Base-by-base conservation (phyloP, 1,140 invertebrate species). In the Drosophila tristis region DNA sequence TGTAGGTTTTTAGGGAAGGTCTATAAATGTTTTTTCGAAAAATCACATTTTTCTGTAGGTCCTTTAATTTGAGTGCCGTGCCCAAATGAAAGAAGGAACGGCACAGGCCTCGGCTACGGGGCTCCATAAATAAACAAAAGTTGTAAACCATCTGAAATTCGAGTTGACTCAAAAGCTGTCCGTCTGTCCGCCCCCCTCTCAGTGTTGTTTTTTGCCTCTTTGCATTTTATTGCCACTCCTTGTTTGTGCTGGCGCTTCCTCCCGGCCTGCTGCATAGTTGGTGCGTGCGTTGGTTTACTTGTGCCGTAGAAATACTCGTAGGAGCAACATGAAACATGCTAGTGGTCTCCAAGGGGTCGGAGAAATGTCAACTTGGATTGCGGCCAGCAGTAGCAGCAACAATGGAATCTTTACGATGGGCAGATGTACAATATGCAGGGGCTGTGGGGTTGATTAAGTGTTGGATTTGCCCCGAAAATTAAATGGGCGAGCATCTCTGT, bases 71-170 rank as follows among this genome's bases (percentile, higher is more conserved):
- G 63, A 76, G 73, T 76, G 63, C 44, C 43, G 50, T 43, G 35
- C 50, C 44, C 23, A 26, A 51, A 47, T 39, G 57, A 48, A 45
- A 29, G 9, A 4, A 39, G 11, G 31, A 31, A 9, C 0, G 8
- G 8, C 31, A 3, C 3, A 9, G 31, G 29, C 8, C 31, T 8
- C 31, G 47, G 42, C 23, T 20, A 42, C 25, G 23, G 16, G 45
- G 11, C 31, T 31, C 54, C 39, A 76, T 76, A 76, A 76, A 76
- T 76, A 76, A 76, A 74, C 63, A 76, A 76, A 68, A 9, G 29
- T 48, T 48, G 62, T 45, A 76, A 75, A 68, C 50, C 74, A 76
- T 57, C 55, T 55, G 55, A 75, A 74, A 74, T 72, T 74, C 71
- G 31, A 74, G 53, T 47, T 43, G 26, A 23, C 13, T 39, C 44